Conservation (phyloP, 2,113 vertebrate genomes). For the Chloropsis cyanopogon region DNA sequence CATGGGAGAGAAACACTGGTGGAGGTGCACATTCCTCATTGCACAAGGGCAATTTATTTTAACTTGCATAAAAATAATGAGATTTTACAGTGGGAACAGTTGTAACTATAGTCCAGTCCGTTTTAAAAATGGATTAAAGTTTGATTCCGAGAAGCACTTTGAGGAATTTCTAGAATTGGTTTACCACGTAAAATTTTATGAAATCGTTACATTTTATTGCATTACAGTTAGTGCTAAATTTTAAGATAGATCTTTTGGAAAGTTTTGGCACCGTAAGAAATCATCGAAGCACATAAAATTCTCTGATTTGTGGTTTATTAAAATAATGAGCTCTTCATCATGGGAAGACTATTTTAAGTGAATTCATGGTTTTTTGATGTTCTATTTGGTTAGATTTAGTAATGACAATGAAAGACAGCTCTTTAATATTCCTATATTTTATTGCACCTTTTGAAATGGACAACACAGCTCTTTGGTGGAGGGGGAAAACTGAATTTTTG, state of each 20-base stretch:
- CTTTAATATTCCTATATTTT: background rate
- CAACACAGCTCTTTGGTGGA: background rate
- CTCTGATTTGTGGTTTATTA: background rate
- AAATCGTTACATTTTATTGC: constrained; percentile 13
- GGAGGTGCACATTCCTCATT: background rate
- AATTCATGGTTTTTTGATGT: background rate
- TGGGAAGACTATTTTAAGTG: background rate
- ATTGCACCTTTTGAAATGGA: background rate
- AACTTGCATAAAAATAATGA: background rate
- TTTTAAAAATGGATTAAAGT: background rate
- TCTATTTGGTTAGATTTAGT: background rate
- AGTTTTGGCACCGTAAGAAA: background rate
- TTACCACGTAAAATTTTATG: constrained; percentile 13
- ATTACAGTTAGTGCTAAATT: background rate
- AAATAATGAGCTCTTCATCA: constrained; percentile 19
- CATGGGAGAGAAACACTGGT: background rate
- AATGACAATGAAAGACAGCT: background rate
- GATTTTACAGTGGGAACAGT: background rate
- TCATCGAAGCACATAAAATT: background rate
- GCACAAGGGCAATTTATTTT: background rate
- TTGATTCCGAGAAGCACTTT: background rate
- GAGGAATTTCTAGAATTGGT: background rate
- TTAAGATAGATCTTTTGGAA: background rate
- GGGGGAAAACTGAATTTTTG: background rate
- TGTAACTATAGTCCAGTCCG: background rate